Base-by-base conservation (phyloP, 2,113 vertebrate genomes). In the Callithrix jacchus region DNA sequence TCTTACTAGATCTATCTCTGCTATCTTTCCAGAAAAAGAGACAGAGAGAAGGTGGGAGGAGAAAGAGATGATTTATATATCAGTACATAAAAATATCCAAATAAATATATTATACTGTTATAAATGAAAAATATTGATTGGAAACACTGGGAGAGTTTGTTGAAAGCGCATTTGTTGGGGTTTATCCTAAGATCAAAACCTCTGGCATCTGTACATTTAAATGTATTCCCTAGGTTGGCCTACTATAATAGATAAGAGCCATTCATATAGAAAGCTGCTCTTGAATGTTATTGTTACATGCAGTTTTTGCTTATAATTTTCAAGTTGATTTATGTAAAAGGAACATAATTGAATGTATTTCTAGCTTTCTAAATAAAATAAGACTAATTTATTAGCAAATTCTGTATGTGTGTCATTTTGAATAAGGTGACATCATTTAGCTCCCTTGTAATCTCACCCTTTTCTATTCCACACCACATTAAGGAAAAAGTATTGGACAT, bases 51-150 rank as follows among this genome's bases (percentile, higher is more conserved):
- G 13, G 18, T 61, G 81, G 18, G 8, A 8, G 47, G 16, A 11
- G 16, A 70, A 9, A 45, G 1, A 89, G 25, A 87, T 42, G 58
- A 58, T 70, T 81, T 25, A 76, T 45, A 76, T 5, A 79, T 84
- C 45, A 96, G 80, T 47, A 88, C 8, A 58, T 70, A 20, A 58
- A 88, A 95, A 91, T 76, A 93, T 42, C 3, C 74, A 35, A 86
- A 85, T 93, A 85, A 91, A 94, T 91, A 93, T 93, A 91, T 93
- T 66, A 81, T 91, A 47, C 37, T 54, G 30, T 76, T 96, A 91
- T 70, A 93, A 56, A 54, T 73, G 32, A 27, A 10, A 76, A n/a
- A 79, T 85, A 91, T 85, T 93, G 56, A 96, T 89, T 68, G 77
- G 79, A 92, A 95, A 64, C 18, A 76, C 27, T 13, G 56, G 6